Evolutionary conservation across 2,888 invertebrate species (phyloP).

Genomic region (Eugnorisma glareosa): DNA sequence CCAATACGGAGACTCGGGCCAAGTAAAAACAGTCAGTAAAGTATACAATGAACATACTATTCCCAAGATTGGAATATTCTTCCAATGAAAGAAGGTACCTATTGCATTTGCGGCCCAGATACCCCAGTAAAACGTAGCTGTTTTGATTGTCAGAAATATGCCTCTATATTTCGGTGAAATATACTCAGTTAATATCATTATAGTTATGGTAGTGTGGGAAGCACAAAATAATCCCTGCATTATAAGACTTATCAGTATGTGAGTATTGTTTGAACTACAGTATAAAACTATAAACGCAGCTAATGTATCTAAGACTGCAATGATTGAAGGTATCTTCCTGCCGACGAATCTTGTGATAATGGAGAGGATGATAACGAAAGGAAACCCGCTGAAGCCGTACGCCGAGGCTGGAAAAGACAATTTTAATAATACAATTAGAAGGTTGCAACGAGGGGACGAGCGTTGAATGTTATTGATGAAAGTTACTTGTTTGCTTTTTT

Average conservation of each 20-base stretch:
- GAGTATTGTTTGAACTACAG: conserved; percentile 60
- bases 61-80: conserved; percentile 66
- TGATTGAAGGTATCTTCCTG: conserved; percentile 61
- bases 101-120: conserved; percentile 70
- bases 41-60: conserved; percentile 56
- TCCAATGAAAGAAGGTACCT: conserved; percentile 73
- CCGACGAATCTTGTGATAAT: conserved; percentile 58
- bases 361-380: conserved; percentile 64
- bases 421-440: no score
- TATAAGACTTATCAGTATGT: conserved; percentile 65
- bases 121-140: conserved; percentile 69
- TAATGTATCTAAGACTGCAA: conserved; percentile 49
- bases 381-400: conserved; percentile 61
- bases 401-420: conserved; percentile 36
- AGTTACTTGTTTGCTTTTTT: no score
- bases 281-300: conserved; percentile 62
- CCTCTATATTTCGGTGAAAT: conserved; percentile 71
- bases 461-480: background rate
- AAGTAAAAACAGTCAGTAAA: conserved; percentile 49
- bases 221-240: conserved; percentile 57
- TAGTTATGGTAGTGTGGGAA: conserved; percentile 33
- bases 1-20: conserved; percentile 72
- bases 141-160: conserved; percentile 68
- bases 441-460: background rate
- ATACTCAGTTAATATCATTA: conserved; percentile 70